Conservation (phyloP, 2,888 invertebrate genomes). For the Periphyllus acericola region DNA sequence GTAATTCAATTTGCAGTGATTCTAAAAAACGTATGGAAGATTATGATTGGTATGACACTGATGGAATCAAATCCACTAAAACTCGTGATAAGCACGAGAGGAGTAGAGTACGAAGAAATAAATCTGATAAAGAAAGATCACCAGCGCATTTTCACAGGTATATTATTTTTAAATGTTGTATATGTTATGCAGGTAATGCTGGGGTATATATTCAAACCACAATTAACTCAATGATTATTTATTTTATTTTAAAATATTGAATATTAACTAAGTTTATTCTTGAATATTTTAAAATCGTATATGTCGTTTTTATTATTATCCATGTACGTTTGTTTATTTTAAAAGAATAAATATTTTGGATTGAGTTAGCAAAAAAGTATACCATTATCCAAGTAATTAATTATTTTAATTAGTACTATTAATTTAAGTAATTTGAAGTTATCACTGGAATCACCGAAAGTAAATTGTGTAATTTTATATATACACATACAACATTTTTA, state of each 20-base stretch:
- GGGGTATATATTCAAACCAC: background rate
- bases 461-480: too few relatives aligned
- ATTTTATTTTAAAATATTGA: background rate
- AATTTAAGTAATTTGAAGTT: too few relatives aligned
- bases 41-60: constrained; percentile 12
- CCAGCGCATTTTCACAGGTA: constrained; percentile 46
- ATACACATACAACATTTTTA: too few relatives aligned
- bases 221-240: background rate
- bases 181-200: background rate
- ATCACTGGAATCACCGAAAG: too few relatives aligned
- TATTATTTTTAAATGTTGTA: background rate
- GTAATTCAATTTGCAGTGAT: constrained; percentile 20
- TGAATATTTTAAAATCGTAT: too few relatives aligned
- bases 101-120: constrained; percentile 31
- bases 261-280: background rate
- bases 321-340: too few relatives aligned
- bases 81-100: constrained; percentile 18
- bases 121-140: constrained; percentile 38
- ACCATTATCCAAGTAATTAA: too few relatives aligned
- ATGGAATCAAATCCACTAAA: constrained; percentile 10
- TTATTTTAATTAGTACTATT: too few relatives aligned
- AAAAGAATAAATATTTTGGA: too few relatives aligned
- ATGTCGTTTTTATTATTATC: too few relatives aligned
- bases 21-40: constrained; percentile 49
- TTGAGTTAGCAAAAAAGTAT: too few relatives aligned